Evolutionary conservation across 1,140 invertebrate genomes (phyloP).

Genomic region (Penaeus chinensis): DNA sequence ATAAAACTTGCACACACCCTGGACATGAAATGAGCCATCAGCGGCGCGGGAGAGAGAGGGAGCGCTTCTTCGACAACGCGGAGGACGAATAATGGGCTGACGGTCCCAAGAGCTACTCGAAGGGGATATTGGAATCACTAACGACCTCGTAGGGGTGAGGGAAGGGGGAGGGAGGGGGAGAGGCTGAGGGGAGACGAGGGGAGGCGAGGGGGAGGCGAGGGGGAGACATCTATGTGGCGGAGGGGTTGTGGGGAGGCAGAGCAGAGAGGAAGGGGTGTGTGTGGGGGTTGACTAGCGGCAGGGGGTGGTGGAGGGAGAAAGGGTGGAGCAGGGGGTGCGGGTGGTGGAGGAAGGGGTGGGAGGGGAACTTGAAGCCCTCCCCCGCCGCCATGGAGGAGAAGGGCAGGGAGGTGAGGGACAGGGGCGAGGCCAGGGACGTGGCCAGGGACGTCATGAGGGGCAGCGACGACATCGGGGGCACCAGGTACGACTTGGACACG

Average conservation of each 20-base stretch:
- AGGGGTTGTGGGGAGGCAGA: constrained; percentile 44
- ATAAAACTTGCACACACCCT: too few relatives aligned
- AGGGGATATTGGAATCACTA: too few relatives aligned
- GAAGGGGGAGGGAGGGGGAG: too few relatives aligned
- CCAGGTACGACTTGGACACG: constrained; percentile 50
- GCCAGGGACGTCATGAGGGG: constrained; percentile 63
- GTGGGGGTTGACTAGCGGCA: constrained; percentile 58
- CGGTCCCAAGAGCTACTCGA: too few relatives aligned
- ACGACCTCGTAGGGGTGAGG: too few relatives aligned
- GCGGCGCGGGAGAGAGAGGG: too few relatives aligned
- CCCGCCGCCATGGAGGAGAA: constrained; percentile 60
- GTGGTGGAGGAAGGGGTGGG: constrained; percentile 53
- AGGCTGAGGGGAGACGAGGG: too few relatives aligned
- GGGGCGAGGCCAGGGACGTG: constrained; percentile 60
- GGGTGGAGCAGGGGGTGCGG: constrained; percentile 58
- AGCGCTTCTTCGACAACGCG: too few relatives aligned
- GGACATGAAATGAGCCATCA: too few relatives aligned
- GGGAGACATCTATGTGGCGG: constrained; percentile 34
- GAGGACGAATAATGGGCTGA: too few relatives aligned
- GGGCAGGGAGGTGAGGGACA: constrained; percentile 59
- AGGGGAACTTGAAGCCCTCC: constrained; percentile 56
- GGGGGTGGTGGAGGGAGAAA: constrained; percentile 55
- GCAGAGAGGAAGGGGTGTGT: constrained; percentile 51
- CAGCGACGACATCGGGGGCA: constrained; percentile 57
- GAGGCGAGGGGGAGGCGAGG: too few relatives aligned